A percentile compares a stretch with the other conserved stretches of the same genome.
Conservation (phyloP, 2,113 vertebrate genomes). For the Lasiurus cinereus region DNA sequence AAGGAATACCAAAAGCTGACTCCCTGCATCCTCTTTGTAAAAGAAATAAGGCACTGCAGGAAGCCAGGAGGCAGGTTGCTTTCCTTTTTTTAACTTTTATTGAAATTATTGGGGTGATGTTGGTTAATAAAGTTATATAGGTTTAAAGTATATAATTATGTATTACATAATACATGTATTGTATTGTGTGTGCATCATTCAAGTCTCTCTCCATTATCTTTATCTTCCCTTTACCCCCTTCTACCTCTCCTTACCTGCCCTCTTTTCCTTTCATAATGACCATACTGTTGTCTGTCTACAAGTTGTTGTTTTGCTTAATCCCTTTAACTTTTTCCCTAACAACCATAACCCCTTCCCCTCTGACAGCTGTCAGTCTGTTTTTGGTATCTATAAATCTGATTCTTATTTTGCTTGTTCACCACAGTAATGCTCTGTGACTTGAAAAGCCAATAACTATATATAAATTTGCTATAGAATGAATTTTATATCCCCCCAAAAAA, state of each 20-base stretch:
- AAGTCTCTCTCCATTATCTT: background rate
- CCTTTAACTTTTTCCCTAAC: background rate
- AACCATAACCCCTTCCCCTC: background rate
- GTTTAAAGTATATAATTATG: background rate
- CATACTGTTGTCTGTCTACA: background rate
- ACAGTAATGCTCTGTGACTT: background rate
- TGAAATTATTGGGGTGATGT: background rate
- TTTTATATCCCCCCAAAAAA: background rate
- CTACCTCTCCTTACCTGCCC: background rate
- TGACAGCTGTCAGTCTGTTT: background rate
- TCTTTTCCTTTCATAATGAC: background rate
- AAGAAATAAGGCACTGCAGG: background rate
- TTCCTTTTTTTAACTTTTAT: background rate
- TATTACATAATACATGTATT: background rate
- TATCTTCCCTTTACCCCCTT: background rate
- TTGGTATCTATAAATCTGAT: background rate
- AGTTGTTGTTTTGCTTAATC: background rate
- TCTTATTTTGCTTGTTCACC: background rate
- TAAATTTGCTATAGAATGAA: background rate
- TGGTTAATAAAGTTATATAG: background rate
- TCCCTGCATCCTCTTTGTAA: background rate
- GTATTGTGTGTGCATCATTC: background rate
- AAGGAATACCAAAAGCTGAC: background rate
- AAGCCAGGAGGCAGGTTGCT: background rate
- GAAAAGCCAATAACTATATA: background rate